phyloP scores from a whole-genome alignment of 2,797 vertebrate species.

The Sebastes matsubarae region DNA sequence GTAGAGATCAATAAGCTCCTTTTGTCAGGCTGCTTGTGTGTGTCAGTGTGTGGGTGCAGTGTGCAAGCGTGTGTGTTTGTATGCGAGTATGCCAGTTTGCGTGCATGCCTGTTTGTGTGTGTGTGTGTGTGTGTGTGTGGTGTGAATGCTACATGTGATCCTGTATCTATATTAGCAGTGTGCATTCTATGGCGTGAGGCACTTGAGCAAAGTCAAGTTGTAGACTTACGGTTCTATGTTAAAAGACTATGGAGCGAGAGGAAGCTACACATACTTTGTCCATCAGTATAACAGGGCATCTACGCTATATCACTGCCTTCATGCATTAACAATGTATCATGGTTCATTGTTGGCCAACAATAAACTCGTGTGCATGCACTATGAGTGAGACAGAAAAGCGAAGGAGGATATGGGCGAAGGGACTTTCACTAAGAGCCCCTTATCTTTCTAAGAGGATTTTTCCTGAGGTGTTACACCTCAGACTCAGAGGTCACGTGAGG shows the following conservation, averaged over 20 bases:
- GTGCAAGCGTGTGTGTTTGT: background rate
- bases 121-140: background rate
- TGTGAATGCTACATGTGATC: slow-evolving; percentile 62
- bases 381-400: slow-evolving; percentile 18
- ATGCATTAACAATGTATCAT: slow-evolving; percentile 57
- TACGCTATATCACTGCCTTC: slow-evolving; percentile 74
- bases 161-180: slow-evolving; percentile 57
- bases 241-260: slow-evolving; percentile 37
- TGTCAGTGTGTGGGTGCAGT: slow-evolving; percentile 45
- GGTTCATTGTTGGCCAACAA: slow-evolving; percentile 57
- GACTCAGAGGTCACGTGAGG: slow-evolving; percentile 37
- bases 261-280: slow-evolving; percentile 51
- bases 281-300: slow-evolving; percentile 67
- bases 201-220: slow-evolving; percentile 54
- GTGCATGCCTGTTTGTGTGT: background rate
- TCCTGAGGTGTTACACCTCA: slow-evolving; percentile 31
- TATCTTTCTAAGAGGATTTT: slow-evolving; percentile 25
- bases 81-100: background rate
- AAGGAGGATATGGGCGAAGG: slow-evolving; percentile 8
- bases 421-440: slow-evolving; percentile 25
- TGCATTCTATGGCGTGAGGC: slow-evolving; percentile 57
- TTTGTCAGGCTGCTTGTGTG: slow-evolving; percentile 84
- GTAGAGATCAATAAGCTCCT: slow-evolving; percentile 83
- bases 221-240: slow-evolving; percentile 32
- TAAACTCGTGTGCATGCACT: slow-evolving; percentile 45